These are phyloP conservation scores for Brachypodius melanocephalos DNA, from an alignment of 2,113 vertebrate genomes.

Conservation along the genomic window DNA sequence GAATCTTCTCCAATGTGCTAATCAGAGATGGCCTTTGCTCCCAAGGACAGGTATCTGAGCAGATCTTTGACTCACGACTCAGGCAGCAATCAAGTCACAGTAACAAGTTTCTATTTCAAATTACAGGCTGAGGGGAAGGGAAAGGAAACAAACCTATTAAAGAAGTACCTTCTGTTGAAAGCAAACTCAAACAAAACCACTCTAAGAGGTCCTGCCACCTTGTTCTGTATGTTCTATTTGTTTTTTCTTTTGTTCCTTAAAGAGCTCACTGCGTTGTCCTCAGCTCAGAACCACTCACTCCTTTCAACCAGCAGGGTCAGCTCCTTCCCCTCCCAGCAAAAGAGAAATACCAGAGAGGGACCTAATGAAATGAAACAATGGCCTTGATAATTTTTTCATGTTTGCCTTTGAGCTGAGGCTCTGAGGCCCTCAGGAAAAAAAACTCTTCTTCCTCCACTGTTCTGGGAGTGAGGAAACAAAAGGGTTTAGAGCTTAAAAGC, in stretches of 20 bases:
- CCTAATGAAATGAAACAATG: background rate
- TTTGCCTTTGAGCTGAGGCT: background rate
- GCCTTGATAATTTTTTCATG: background rate
- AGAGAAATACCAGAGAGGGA: background rate
- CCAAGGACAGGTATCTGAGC: background rate
- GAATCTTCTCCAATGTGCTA: rapidly evolving
- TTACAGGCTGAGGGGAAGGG: background rate
- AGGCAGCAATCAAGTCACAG: background rate
- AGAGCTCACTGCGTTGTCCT: background rate
- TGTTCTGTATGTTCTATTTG: background rate
- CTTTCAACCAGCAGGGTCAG: background rate
- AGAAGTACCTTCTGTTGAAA: background rate
- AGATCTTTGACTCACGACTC: background rate
- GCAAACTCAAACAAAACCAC: background rate
- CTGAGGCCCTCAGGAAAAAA: background rate
- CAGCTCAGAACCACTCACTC: background rate
- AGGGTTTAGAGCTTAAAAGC: background rate
- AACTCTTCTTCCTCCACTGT: background rate
- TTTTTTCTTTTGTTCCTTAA: background rate
- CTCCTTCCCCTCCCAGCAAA: background rate
- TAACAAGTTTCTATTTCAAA: background rate
- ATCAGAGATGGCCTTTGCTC: background rate
- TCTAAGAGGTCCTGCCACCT: background rate
- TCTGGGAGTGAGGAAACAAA: background rate
- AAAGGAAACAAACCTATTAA: background rate